A percentile compares a stretch with the other conserved stretches of the same genome.
These are phyloP conservation scores for Leucoptera coffeella DNA, from an alignment of 2,888 invertebrate species.

Conservation along the genomic window DNA sequence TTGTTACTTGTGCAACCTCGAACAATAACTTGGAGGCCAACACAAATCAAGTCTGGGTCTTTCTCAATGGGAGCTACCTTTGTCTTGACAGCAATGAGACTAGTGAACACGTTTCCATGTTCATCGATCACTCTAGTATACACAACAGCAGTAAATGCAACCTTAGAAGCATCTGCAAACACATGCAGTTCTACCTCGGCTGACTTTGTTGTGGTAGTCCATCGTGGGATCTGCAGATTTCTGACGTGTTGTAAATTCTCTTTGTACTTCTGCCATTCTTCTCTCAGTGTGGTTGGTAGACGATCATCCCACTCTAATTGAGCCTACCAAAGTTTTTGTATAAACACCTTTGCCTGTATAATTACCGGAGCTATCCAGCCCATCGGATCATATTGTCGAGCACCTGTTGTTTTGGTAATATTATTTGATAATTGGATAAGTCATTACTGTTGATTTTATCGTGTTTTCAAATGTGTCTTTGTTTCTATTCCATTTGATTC, in stretches of 20 bases:
- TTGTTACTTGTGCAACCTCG: background rate
- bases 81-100: background rate
- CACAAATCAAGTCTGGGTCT: constrained; percentile 1
- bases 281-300: constrained; percentile 1
- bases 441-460: background rate
- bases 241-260: background rate
- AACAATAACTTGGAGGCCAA: constrained; percentile 1
- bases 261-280: background rate
- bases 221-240: background rate
- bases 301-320: constrained; percentile 8
- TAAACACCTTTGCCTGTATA: constrained; percentile 7
- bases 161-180: constrained; percentile 1
- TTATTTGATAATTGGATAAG: constrained; percentile 5
- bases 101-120: background rate
- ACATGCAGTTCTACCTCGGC: background rate
- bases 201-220: background rate
- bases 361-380: constrained; percentile 7
- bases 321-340: constrained; percentile 8
- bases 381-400: constrained; percentile 7
- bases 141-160: constrained; percentile 1
- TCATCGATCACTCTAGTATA: constrained; percentile 4
- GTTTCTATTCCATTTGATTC: background rate
- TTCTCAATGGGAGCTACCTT: constrained; percentile 1
- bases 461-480: constrained; percentile 1
- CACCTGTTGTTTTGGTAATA: constrained; percentile 6